phyloP scores from a whole-genome alignment of 2,113 vertebrate genomes.

The Tonatia bakeri region DNA sequence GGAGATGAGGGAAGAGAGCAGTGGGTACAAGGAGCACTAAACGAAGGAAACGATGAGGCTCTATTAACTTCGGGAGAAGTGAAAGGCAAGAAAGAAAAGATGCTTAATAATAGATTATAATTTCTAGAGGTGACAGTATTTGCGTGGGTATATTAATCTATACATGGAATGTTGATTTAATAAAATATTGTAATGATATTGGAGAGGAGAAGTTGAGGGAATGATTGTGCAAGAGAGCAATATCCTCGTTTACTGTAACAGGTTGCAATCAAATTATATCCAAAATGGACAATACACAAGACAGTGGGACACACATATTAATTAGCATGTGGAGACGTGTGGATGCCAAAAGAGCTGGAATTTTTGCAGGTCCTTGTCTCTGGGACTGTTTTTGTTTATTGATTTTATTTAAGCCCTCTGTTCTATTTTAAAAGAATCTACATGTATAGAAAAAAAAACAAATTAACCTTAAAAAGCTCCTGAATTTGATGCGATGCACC shows the following conservation, averaged over 20 bases:
- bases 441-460: background rate
- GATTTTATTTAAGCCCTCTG: background rate
- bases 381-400: background rate
- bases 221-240: background rate
- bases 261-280: background rate
- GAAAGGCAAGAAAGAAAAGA: background rate
- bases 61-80: background rate
- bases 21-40: background rate
- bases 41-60: background rate
- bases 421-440: constrained; percentile 4
- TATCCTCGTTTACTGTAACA: background rate
- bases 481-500: background rate
- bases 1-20: background rate
- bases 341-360: background rate
- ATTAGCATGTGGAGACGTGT: background rate
- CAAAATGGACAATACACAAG: background rate
- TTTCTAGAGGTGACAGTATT: background rate
- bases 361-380: background rate
- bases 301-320: background rate
- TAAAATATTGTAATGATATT: background rate
- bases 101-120: background rate
- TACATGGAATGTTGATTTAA: background rate
- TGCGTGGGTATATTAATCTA: background rate
- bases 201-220: background rate
- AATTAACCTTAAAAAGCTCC: background rate